Percentiles rank a stretch among this genome's conserved stretches.
phyloP scores from a whole-genome alignment of 2,888 invertebrate genomes.

The Chrysolina americana region DNA sequence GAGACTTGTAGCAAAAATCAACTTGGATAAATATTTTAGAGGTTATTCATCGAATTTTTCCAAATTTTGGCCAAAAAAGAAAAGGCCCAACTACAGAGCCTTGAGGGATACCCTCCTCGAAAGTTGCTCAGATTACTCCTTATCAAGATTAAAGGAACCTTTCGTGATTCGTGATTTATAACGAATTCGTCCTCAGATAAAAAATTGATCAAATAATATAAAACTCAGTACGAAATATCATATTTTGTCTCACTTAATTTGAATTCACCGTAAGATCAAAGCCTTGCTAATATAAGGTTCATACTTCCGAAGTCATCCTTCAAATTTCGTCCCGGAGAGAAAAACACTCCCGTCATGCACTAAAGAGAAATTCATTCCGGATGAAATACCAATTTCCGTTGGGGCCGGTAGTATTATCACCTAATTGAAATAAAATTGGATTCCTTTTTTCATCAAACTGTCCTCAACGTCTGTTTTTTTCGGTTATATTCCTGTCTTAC shows the following conservation, averaged over 20 bases:
- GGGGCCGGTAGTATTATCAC: slow-evolving; percentile 10
- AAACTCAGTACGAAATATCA: no score
- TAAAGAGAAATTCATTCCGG: slow-evolving; percentile 12
- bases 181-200: no score
- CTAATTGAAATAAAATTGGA: slow-evolving; percentile 41
- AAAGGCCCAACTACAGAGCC: no score
- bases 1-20: no score
- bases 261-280: slow-evolving; percentile 1
- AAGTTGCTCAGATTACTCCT: no score
- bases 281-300: background rate
- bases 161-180: no score
- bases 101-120: no score
- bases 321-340: background rate
- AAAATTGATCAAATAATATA: no score
- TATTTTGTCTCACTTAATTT: background rate
- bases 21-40: no score
- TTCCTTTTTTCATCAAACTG: slow-evolving; percentile 28
- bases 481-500: slow-evolving; percentile 36
- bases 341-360: background rate
- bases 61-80: no score
- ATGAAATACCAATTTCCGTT: slow-evolving; percentile 14
- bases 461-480: slow-evolving; percentile 29
- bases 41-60: no score
- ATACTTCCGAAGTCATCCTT: background rate
- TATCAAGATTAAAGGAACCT: no score